Percentiles rank a stretch among this genome's conserved stretches.
These are phyloP conservation scores for Sicus ferrugineus DNA, from an alignment of 2,888 invertebrate genomes.

Conservation along the genomic window DNA sequence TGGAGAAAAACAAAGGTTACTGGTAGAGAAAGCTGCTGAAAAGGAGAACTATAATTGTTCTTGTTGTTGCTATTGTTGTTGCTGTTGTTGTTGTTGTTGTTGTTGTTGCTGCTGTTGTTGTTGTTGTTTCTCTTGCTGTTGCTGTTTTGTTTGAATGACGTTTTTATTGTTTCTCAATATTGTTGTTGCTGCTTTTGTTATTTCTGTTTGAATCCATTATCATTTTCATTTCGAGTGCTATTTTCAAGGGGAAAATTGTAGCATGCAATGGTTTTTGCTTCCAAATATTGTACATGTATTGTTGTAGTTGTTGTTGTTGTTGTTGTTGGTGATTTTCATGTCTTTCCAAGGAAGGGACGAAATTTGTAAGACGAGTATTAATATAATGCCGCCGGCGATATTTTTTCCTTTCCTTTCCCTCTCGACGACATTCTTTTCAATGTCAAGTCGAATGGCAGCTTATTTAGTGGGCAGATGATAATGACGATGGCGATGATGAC, in stretches of 20 bases:
- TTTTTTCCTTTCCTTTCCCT: background rate
- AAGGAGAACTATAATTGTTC: no score
- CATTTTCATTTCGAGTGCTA: constrained; percentile 39
- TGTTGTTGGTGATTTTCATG: no score
- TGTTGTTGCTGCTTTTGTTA: constrained; percentile 24
- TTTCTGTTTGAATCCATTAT: constrained; percentile 23
- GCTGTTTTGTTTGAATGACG: background rate
- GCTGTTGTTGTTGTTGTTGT: background rate
- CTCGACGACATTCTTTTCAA: constrained; percentile 41
- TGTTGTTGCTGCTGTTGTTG: background rate
- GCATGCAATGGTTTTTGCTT: no score
- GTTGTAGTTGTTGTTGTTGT: no score
- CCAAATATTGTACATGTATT: no score
- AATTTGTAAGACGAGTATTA: no score
- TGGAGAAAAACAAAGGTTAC: no score
- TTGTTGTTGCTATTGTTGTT: background rate
- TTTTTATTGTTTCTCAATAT: constrained; percentile 31
- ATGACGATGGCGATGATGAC: background rate
- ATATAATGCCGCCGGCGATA: background rate
- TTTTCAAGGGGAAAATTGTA: no score
- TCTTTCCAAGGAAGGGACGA: background rate
- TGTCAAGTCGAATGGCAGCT: constrained; percentile 37
- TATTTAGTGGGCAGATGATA: no score
- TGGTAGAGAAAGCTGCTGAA: no score
- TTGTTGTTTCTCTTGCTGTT: constrained; percentile 8